Conservation (phyloP, 2,888 invertebrate species). For the Dioctria rufipes region DNA sequence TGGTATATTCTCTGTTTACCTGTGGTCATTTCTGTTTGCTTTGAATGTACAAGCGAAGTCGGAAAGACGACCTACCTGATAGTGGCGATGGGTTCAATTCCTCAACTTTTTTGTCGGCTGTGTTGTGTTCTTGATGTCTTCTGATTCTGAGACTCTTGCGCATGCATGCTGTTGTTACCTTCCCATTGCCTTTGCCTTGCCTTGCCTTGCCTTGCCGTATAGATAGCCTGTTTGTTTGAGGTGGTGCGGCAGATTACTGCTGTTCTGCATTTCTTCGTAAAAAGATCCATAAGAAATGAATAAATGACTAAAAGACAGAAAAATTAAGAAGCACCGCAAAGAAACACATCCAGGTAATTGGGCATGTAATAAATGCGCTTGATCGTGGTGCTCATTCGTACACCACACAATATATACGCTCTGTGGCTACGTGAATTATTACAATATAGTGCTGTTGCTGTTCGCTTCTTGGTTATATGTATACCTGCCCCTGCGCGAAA, state of each 20-base stretch:
- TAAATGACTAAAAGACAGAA: slow-evolving; percentile 48
- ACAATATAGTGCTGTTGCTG: not conserved
- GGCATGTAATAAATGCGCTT: slow-evolving; percentile 51
- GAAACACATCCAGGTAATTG: slow-evolving; percentile 45
- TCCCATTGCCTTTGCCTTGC: not conserved
- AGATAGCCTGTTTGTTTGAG: no score
- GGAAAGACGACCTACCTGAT: slow-evolving; percentile 5
- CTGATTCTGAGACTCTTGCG: slow-evolving; percentile 9
- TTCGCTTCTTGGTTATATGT: not conserved
- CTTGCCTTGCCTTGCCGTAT: no score
- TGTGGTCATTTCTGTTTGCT: slow-evolving; percentile 51
- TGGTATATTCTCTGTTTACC: slow-evolving; percentile 22
- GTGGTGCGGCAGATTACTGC: slow-evolving; percentile 4
- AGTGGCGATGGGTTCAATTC: slow-evolving; percentile 6
- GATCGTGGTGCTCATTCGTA: slow-evolving; percentile 29
- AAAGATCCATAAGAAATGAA: slow-evolving; percentile 47
- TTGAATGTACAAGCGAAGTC: slow-evolving; percentile 1
- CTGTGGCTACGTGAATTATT: slow-evolving; percentile 37
- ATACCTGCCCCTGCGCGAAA: slow-evolving; percentile 3
- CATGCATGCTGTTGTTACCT: not conserved
- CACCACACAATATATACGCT: slow-evolving; percentile 26
- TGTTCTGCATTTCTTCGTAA: slow-evolving; percentile 17
- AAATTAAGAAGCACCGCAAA: slow-evolving; percentile 48
- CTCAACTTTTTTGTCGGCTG: slow-evolving; percentile 17
- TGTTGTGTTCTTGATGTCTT: slow-evolving; percentile 23